Base-by-base conservation (phyloP, 2,888 invertebrate species). In the Agrochola lychnidis region DNA sequence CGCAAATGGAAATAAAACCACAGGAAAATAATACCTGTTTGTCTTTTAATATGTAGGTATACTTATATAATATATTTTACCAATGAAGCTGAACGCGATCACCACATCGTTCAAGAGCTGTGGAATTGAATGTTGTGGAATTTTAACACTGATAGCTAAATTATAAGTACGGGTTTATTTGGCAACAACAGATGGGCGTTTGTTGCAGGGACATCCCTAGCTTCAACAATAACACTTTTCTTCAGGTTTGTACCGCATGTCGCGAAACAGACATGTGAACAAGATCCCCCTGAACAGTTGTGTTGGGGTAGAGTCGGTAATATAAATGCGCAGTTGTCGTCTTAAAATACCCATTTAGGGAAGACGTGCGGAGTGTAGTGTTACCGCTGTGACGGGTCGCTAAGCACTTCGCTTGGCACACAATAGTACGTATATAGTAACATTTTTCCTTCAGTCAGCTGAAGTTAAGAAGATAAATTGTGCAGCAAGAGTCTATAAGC, bases 191-290 rank as follows among this genome's bases (percentile, higher is more conserved):
- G 63, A 79, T 71, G 76, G 78, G 71, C 67, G 70, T 76, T 81
- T 85, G 78, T 83, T 83, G 76, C 72, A 80, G 62, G 66, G 66
- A 78, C 73, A 70, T 72, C 73, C 63, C 76, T 78, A 79, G 67
- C 76, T 78, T 78, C 69, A 76, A 85, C 76, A 83, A 81, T 81
- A 83, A 82, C 83, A 81, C 85, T 85, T 88, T 88, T 86, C 83
- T 89, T 87, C 87, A 70, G 73, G 75, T 69, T 70, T 73, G 70
- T 81, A 85, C 85, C 81, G 57, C 72, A 76, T 75, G 57, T 75
- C 77, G 66, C 67, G 64, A 78, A 86, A 87, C 78, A 83, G 83
- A 86, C 83, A 84, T 87, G 86, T 81, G 86, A 89, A 88, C 84
- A 86, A 85, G 80, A 83, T 85, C 78, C 75, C 84, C 84, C 64